Conservation (phyloP, 2,797 vertebrate species). For the Aratinga solstitialis region DNA sequence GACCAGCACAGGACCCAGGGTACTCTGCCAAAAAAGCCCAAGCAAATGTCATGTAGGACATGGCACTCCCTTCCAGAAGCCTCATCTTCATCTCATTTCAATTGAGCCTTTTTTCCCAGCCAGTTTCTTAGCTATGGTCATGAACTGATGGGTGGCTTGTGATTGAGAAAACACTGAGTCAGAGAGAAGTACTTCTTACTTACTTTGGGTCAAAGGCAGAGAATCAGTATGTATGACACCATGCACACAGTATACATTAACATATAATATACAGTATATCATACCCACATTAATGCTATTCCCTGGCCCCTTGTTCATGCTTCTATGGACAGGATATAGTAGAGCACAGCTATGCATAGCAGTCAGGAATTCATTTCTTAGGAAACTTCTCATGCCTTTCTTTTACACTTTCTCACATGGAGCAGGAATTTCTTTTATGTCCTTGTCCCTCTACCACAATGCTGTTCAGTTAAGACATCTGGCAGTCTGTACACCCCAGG, state of each 20-base stretch:
- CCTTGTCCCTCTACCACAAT: background rate
- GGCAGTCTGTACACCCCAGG: background rate
- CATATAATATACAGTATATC: background rate
- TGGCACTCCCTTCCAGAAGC: background rate
- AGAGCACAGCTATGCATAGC: background rate
- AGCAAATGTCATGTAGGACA: background rate
- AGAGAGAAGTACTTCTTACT: background rate
- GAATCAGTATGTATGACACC: background rate
- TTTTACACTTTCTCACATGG: background rate
- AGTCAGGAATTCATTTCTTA: background rate
- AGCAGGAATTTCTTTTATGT: background rate
- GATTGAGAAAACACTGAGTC: background rate
- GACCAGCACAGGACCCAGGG: background rate
- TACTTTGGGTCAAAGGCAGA: background rate
- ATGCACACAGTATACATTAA: background rate
- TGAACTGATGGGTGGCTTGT: background rate
- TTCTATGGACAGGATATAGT: accelerated
- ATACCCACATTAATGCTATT: background rate
- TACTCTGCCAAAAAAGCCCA: accelerated
- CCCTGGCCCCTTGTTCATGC: background rate
- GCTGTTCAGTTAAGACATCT: background rate
- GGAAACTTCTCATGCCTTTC: background rate
- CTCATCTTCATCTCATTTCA: background rate
- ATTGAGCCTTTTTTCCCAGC: background rate
- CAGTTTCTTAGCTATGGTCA: background rate